Base-by-base conservation (phyloP, 2,797 vertebrate genomes). In the Sebastes diaconus region DNA sequence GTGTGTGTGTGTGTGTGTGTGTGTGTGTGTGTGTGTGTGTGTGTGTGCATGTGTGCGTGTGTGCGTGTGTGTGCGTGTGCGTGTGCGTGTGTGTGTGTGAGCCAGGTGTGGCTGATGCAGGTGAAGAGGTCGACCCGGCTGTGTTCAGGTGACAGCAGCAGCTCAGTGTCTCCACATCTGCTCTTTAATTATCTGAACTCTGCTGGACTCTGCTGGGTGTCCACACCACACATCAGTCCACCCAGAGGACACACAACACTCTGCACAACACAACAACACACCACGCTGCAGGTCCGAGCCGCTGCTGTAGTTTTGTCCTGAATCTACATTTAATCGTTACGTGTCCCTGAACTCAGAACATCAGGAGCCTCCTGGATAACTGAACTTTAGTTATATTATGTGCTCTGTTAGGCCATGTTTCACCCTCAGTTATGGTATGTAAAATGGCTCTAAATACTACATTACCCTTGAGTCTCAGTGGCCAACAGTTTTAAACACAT, bases 171-270 rank as follows among this genome's bases (percentile, higher is more conserved):
- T 78, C 36, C 79, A 83, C 82, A 85, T 79, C 80, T 85, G 86
- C 39, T 87, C 84, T 80, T 80, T 87, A 88, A 87, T 84, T 83
- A 85, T 73, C 76, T 73, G 68, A 20, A 70, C 76, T 74, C 84
- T 50, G 71, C 78, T 80, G 79, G 84, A 73, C 63, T 58, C 71
- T 54, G 79, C 59, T 5, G 77, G 46, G 7, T 22, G 61, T 84
- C 59, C 27, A 7, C 58, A 3, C 13, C 68, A 16, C 70, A 70
- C 75, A n/a, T 60, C 75, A 39, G 67, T 57, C 63, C 13, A 20
- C 13, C 30, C 68, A 54, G 30, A 72, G 25, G 30, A 59, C 12
- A 52, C 74, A 50, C 81, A 58, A 55, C 29, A 27, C 42, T 18
- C 14, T 46, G 16, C 14, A 59, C 30, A 36, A 7, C n/a, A 36